phyloP scores from a whole-genome alignment of 2,797 vertebrate genomes.

The Coccyzus lansbergi region DNA sequence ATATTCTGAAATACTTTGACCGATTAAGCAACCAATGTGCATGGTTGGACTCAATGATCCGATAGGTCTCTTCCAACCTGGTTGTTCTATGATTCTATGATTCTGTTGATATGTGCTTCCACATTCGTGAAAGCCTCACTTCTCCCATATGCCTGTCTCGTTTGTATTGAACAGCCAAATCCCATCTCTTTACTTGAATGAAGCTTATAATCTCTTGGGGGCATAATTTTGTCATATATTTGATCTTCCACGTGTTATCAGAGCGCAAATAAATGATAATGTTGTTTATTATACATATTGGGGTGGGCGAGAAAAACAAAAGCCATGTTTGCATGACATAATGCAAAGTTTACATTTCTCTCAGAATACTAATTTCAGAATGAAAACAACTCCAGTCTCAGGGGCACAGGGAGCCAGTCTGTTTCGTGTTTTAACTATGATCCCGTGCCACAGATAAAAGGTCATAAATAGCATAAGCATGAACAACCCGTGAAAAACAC shows the following conservation, averaged over 20 bases:
- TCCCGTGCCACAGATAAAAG: background rate
- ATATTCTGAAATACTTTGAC: background rate
- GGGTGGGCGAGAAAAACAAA: background rate
- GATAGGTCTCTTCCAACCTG: too few species aligned
- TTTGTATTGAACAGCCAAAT: background rate
- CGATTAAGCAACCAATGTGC: background rate
- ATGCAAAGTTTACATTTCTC: background rate
- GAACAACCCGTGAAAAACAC: background rate
- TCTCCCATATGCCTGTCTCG: background rate
- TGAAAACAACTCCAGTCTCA: background rate
- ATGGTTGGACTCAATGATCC: too few species aligned
- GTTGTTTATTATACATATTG: background rate
- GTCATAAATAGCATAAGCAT: background rate
- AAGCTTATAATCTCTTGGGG: background rate
- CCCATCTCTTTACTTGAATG: background rate
- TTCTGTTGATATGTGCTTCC: background rate
- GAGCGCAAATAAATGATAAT: background rate
- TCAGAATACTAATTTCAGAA: background rate
- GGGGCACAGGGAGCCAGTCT: background rate
- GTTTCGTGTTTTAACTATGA: background rate
- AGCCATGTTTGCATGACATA: background rate
- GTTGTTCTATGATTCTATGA: too few species aligned
- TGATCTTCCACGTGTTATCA: rapidly evolving
- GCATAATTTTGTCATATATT: background rate
- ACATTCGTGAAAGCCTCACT: background rate